Evolutionary conservation across 2,113 vertebrate species (phyloP), one percentile per base, ranked within the genome.

Genomic region (Platysternon megacephalum): DNA sequence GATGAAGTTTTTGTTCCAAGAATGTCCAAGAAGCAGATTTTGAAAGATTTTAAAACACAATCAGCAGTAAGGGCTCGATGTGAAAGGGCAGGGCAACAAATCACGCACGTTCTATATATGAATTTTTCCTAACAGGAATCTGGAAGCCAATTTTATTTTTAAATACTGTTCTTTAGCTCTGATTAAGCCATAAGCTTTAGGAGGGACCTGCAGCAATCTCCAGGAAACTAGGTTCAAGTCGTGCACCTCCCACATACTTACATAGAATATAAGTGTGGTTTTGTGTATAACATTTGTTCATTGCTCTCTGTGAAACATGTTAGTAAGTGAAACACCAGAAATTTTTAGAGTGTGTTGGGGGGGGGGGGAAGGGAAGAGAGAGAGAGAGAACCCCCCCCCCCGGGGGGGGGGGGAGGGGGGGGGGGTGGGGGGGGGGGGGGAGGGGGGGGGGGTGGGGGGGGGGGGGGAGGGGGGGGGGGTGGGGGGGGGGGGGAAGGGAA

Each of bases 121-220:
- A 42, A 28, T 76, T 76, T 78, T 46, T 28, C 11, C 3, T 78
- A 78, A 61, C 21, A 72, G 35, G 65, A n/a, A 39, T 39, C 35
- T 19, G 53, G 52, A 74, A 1, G 1, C 2, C 44, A 14, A 2
- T 5, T 19, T 84, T 79, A 78, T 29, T 39, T 68, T 39, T 44
- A 28, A 46, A 78, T 4, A 46, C 51, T 65, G 39, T 53, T 74
- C 65, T 28, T 86, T 74, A 68, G 29, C 22, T 85, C 89, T 51
- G 74, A 78, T 44, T 11, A 85, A 0, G 0, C 46, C 51, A 11
- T 6, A 11, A 6, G 24, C 24, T 72, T 3, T 7, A 19, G 49
- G 29, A 58, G 29, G 35, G 51, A 79, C 74, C 91, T 79, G 51
- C 1, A 65, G 46, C 35, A 26, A 2, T 2, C 1, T 35, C 35